Base-by-base conservation (phyloP, 2,888 invertebrate genomes). In the Anorthoa munda region DNA sequence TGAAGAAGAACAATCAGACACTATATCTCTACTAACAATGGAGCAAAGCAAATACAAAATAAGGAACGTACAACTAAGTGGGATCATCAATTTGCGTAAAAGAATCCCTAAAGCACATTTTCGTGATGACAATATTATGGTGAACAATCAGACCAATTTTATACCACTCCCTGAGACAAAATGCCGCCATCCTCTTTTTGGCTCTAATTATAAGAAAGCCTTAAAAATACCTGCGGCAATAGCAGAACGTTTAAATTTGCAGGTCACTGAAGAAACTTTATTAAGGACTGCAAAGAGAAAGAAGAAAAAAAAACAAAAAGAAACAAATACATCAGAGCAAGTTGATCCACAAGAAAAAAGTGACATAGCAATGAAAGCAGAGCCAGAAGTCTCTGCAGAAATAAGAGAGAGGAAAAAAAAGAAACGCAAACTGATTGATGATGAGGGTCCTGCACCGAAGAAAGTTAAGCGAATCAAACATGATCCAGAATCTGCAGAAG, bases 151-250 rank as follows among this genome's bases (percentile, higher is more conserved):
- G 74, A 89, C 85, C 2, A 90, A 90, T 80, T 93, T 93, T 72
- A 93, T 94, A 79, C 93, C 94, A 18, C 81, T 95, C 56, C 95
- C 95, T 2, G 93, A 93, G 53, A 95, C 94, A 13, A 95, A 95
- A 86, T 91, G 91, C 74, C 91, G 95, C 1, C 95, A 95, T 86
- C 95, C 95, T 11, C 88, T 95, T 2, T 94, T 95, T 85, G 95
- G 95, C 2, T 79, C 89, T 2, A 83, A 94, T 82, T 95, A 94
- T 82, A 93, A 93, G 78, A 92, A 90, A 75, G 90, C 91, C 13
- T 88, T 94, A 7, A 93, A 93, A 85, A 72, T 94, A 65, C 90
- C 93, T 11, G 53, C 86, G 50, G 74, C 84, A n/a, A 84, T 93
- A 58, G 84, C 86, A 18, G 87, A 90, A 72, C 87, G 92, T 3